Evolutionary conservation across 1,140 invertebrate species (phyloP).

Genomic region (Aphaenogaster rudis): DNA sequence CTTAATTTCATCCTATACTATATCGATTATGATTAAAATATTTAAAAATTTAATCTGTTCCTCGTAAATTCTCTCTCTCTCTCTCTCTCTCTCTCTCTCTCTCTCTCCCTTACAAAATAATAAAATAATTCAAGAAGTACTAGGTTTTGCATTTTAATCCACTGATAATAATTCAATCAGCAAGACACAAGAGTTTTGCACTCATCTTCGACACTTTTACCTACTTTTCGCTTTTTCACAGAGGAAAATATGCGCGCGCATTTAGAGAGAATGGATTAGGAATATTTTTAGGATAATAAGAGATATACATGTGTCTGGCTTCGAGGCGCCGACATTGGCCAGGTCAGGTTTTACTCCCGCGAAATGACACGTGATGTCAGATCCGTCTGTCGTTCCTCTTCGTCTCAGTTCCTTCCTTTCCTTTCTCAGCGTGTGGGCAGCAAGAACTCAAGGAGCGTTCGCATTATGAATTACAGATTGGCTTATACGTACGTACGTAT

Average conservation of each 20-base stretch:
- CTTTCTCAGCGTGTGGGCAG: slow-evolving; percentile 74
- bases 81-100: neutral
- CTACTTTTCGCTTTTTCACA: neutral
- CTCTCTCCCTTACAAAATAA: neutral
- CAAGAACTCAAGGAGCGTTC: slow-evolving; percentile 79
- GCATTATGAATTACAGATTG: slow-evolving; percentile 85
- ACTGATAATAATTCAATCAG: neutral
- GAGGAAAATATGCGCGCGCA: neutral
- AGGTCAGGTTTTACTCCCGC: slow-evolving; percentile 83
- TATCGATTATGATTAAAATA: neutral
- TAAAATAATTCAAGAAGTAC: neutral
- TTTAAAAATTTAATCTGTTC: neutral
- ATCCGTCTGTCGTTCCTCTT: slow-evolving; percentile 33
- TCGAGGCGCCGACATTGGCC: slow-evolving; percentile 71
- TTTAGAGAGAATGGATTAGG: neutral
- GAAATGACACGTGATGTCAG: slow-evolving; percentile 73
- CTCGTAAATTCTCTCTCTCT: neutral
- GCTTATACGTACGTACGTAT: slow-evolving; percentile 78
- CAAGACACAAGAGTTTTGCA: neutral
- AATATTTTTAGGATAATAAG: slow-evolving; percentile 16
- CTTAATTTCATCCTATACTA: neutral
- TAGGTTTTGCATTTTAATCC: neutral
- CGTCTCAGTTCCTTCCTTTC: slow-evolving; percentile 16
- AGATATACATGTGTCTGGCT: neutral
- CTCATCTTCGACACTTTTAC: neutral